Percentiles rank a stretch among this genome's conserved stretches.
These are phyloP conservation scores for Myotis findleyi DNA, from an alignment of 2,797 vertebrate species.

Conservation along the genomic window DNA sequence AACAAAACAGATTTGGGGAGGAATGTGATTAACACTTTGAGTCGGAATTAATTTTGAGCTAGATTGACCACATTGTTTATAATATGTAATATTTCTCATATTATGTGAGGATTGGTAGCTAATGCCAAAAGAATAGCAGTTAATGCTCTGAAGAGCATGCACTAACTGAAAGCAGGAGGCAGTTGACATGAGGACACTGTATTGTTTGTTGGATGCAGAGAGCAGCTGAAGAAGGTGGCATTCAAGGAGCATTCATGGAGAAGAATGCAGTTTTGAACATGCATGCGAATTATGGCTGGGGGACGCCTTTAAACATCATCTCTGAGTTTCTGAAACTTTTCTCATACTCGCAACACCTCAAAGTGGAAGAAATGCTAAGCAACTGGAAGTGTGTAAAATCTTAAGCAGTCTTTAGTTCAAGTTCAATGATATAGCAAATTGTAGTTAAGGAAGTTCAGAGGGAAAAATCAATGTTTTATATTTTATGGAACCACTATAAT, in stretches of 20 bases:
- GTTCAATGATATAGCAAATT: not conserved
- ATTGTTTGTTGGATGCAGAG: not conserved
- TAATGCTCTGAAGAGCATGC: not conserved
- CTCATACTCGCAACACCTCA: not conserved
- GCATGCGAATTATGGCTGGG: not conserved
- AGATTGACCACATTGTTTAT: not conserved
- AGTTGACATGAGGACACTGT: not conserved
- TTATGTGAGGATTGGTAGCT: not conserved
- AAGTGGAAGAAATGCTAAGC: not conserved
- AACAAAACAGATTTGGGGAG: conserved; percentile 1
- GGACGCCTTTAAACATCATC: not conserved
- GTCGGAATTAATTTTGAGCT: conserved; percentile 49
- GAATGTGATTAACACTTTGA: not conserved
- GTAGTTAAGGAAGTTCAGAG: not conserved
- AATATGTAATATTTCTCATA: not conserved
- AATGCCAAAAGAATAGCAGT: not conserved
- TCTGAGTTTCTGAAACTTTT: not conserved
- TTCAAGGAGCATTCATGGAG: not conserved
- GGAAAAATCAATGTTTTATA: not conserved
- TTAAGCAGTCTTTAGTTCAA: not conserved
- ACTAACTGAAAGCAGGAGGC: not conserved
- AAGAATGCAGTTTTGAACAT: not conserved
- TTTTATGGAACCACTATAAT: not conserved
- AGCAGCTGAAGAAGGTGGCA: not conserved
- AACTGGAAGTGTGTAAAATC: not conserved